Evolutionary conservation across 2,888 invertebrate genomes (phyloP).

Genomic region (Noctua janthe): DNA sequence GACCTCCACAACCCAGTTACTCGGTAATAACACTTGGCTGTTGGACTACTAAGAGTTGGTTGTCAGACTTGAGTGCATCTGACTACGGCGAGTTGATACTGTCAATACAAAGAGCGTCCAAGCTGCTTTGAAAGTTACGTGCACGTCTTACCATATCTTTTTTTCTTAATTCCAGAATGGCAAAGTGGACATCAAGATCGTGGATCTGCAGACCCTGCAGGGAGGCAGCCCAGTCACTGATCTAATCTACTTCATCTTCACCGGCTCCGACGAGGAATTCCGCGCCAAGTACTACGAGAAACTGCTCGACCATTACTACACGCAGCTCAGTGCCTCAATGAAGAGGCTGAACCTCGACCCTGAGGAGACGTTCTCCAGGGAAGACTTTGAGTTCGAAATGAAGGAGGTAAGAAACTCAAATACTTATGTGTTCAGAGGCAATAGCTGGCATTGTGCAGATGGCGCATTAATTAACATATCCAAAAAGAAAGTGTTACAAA

Average conservation of each 20-base stretch:
- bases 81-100: not conserved
- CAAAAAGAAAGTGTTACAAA: not conserved
- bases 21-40: no score
- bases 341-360: conserved; percentile 70
- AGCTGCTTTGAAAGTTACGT: not conserved
- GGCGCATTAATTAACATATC: not conserved
- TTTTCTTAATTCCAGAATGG: conserved; percentile 52
- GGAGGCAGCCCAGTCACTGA: conserved; percentile 76
- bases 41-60: not conserved
- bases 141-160: not conserved
- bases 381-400: conserved; percentile 75
- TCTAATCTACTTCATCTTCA: conserved; percentile 80
- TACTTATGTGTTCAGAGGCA: not conserved
- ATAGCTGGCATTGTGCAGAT: not conserved
- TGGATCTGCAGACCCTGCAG: conserved; percentile 81
- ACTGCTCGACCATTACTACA: conserved; percentile 72
- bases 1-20: not conserved
- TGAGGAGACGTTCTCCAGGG: conserved; percentile 73
- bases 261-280: conserved; percentile 79
- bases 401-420: conserved; percentile 68
- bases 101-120: not conserved
- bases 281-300: conserved; percentile 69
- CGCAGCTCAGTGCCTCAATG: conserved; percentile 70
- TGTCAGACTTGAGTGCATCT: not conserved
- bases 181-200: conserved; percentile 69